Base-by-base conservation (phyloP, 23 tunicate genomes). In the Phallusia fumigata region DNA sequence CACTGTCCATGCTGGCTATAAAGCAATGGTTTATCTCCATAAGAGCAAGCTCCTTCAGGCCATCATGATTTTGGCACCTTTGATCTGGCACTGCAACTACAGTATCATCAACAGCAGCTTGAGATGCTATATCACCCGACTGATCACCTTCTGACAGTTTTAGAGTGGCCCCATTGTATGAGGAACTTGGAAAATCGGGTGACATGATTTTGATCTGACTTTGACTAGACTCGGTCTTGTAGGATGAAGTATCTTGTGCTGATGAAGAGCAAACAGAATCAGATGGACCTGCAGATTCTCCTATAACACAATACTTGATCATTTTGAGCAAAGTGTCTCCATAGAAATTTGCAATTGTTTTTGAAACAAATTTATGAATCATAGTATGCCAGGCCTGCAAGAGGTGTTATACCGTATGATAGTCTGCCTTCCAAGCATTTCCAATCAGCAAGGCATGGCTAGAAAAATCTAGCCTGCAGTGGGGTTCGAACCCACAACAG, bases 21-120 rank as follows among this genome's bases (percentile, higher is more conserved):
- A 87, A 87, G 52, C 91, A 87, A 64, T 87, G 91, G 31, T 81
- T 87, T 31, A 87, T 80, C 81, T 87, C 86, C 52, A 30, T 69
- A 12, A 76, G 76, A 30, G 28, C 53, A 36, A 77, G 44, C 44
- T 74, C 78, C 13, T 58, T 58, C 5, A 58, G 11, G 11, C 13
- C 69, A 58, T 58, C 69, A 11, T 58, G 69, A 3, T 40, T 40
- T 24, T 58, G 69, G 28, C 13, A 21, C 13, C 16, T 22, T 58
- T 8, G 69, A 13, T 1, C 28, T 22, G 26, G 26, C 26, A 58
- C 8, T 8, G 15, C 26, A 58, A 58, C 28, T 58, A 24, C 69
- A 58, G 26, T 58, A 13, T 58, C 69, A 1, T 24, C 15, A 58
- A 58, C 69, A 21, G 28, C 8, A 58, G 11, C 26, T 58, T 58